Base-by-base conservation (phyloP, 2,888 invertebrate species). In the Metopia argyrocephala region DNA sequence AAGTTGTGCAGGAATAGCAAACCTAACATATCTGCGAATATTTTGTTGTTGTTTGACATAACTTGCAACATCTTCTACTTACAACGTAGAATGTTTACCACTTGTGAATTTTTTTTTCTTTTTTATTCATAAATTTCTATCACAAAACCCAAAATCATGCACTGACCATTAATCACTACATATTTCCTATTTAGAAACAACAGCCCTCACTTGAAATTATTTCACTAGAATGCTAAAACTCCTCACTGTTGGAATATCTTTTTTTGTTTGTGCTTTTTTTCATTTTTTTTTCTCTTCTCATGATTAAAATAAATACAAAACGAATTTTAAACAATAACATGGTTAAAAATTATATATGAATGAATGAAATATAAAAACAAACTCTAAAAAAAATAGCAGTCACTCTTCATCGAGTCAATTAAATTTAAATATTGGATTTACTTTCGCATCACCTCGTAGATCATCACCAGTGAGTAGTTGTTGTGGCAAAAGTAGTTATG, bases 401-500 rank as follows among this genome's bases (percentile, higher is more conserved):
- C 89, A 89, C 86, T 89, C 89, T 87, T 87, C 90, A 89, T 84
- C 90, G 87, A 89, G 89, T 90, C 90, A 90, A 90, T 89, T 90
- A 89, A 89, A 90, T 89, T 88, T 89, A 89, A 89, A 88, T 86
- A 88, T 89, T 89, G 89, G 89, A 89, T 88, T 88, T 87, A 88
- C 88, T 89, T 89, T 89, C 86, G 87, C 90, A 87, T 86, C 90
- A 88, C 89, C 90, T 86, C 89, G 89, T 89, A 90, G 90, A 88
- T 90, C 91, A 87, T 91, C 91, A 85, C 90, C 90, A 87, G 90
- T 91, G 89, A 91, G 90, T 90, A 91, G 91, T 91, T 91, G 90
- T 90, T 91, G 90, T 89, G 90, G 90, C 89, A 91, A 89, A 90
- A 91, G 90, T 90, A 91, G 91, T 89, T 90, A 90, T 85, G 90